Evolutionary conservation across 2,888 invertebrate species (phyloP).

Genomic region (Dichetophora obliterata): DNA sequence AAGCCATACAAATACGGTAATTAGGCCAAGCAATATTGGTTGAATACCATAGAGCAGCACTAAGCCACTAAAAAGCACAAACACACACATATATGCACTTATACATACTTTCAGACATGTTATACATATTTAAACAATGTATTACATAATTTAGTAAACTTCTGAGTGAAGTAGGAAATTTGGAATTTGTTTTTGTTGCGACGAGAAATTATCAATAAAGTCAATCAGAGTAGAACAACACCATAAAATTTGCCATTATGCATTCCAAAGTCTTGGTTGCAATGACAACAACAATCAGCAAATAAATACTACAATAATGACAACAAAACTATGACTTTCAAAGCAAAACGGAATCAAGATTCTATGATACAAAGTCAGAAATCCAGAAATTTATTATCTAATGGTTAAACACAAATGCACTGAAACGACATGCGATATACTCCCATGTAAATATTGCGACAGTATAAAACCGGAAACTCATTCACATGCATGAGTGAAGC

Average conservation of each 20-base stretch:
- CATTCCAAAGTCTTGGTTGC: not conserved
- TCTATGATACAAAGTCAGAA: too few relatives aligned
- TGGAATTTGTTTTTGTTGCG: not conserved
- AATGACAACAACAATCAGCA: slow-evolving; percentile 3
- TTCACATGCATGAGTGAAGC: not conserved
- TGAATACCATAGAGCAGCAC: not conserved
- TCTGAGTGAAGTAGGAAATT: not conserved
- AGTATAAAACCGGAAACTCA: not conserved
- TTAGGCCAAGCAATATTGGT: not conserved
- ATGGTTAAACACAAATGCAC: too few relatives aligned
- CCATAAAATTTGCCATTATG: not conserved
- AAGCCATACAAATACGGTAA: slow-evolving; percentile 21
- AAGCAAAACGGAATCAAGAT: not conserved
- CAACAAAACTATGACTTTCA: not conserved
- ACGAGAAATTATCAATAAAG: not conserved
- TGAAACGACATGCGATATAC: too few relatives aligned
- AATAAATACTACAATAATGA: slow-evolving; percentile 2
- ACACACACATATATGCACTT: not conserved
- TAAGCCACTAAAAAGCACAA: not conserved
- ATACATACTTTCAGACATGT: not conserved
- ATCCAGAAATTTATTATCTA: too few relatives aligned
- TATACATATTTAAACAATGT: not conserved
- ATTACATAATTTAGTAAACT: slow-evolving; percentile 10
- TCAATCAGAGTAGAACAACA: not conserved
- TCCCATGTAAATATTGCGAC: too few relatives aligned